Evolutionary conservation across 2,888 invertebrate species (phyloP), one percentile per base, ranked within the genome.

Genomic region (Erynnis tages): DNA sequence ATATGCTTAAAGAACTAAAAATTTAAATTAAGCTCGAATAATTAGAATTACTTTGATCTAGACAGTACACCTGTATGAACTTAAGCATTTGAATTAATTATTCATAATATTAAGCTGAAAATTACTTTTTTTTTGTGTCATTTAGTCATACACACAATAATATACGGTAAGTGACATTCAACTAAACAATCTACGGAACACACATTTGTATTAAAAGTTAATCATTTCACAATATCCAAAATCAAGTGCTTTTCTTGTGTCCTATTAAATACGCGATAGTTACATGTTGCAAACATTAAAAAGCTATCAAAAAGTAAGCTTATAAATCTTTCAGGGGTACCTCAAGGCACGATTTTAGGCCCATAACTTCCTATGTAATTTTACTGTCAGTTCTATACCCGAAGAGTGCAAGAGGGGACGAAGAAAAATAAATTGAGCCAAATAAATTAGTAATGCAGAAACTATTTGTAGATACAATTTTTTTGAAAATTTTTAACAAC

Each of bases 331-430:
- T 38, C 44, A 57, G 55, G 62, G 38, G 59, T 67, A 57, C 60
- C 60, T 45, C 69, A 76, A 79, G 80, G 75, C 76, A 76, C 74
- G 49, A 49, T 56, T 48, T 58, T 71, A 76, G 73, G 71, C 69
- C 68, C 63, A 54, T 46, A 55, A 56, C 46, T 58, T 30, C 52
- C 46, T 48, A 11, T n/a, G 32, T 41, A n/a, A n/a, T n/a, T n/a
- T n/a, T n/a, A n/a, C n/a, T n/a, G n/a, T n/a, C n/a, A n/a, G n/a
- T n/a, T n/a, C n/a, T n/a, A n/a, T n/a, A n/a, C n/a, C n/a, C n/a
- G n/a, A n/a, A n/a, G n/a, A n/a, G n/a, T n/a, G n/a, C n/a, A n/a
- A n/a, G n/a, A n/a, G n/a, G n/a, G n/a, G n/a, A n/a, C n/a, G n/a
- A n/a, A n/a, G n/a, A n/a, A n/a, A n/a, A n/a, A n/a, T n/a, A n/a